Conservation (phyloP, 1,140 invertebrate genomes). For the Medauroidea extradentata region DNA sequence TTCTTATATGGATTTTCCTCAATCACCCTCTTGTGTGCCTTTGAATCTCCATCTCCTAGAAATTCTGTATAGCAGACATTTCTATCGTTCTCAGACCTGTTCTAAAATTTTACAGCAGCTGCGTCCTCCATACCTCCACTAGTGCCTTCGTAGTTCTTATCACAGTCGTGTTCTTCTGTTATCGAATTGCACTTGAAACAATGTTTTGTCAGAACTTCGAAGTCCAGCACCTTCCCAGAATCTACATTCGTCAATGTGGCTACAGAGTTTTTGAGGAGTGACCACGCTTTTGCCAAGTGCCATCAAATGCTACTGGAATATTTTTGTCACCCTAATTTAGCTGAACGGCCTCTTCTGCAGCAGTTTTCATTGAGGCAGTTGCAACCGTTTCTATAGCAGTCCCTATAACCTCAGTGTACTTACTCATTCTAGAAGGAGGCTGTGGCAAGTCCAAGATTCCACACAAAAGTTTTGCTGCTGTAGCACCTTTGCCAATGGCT, state of each 20-base stretch:
- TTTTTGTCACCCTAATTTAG: constrained; percentile 6
- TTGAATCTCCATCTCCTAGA: background rate
- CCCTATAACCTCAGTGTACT: too few species aligned
- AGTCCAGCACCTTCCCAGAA: constrained; percentile 8
- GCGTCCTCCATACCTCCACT: constrained; percentile 16
- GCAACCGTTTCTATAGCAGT: too few species aligned
- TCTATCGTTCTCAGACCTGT: background rate
- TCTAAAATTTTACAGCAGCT: background rate
- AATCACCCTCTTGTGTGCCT: too few species aligned
- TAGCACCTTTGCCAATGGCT: constrained; percentile 10
- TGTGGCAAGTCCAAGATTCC: constrained; percentile 9
- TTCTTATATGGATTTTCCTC: background rate
- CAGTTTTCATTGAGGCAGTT: too few species aligned
- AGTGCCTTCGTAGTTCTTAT: too few species aligned
- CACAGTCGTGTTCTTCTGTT: too few species aligned
- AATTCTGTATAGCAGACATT: background rate
- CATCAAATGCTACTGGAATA: constrained; percentile 13
- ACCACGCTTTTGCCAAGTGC: too few species aligned
- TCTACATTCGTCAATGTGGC: constrained; percentile 11
- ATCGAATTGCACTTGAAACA: constrained; percentile 2
- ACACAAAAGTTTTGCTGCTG: constrained; percentile 7
- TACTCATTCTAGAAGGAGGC: too few species aligned
- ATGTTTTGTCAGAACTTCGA: constrained; percentile 8
- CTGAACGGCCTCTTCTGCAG: too few species aligned
- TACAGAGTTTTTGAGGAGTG: constrained; percentile 6